These are phyloP conservation scores for Melanotaenia boesemani DNA, from an alignment of 2,797 vertebrate genomes.

Conservation along the genomic window DNA sequence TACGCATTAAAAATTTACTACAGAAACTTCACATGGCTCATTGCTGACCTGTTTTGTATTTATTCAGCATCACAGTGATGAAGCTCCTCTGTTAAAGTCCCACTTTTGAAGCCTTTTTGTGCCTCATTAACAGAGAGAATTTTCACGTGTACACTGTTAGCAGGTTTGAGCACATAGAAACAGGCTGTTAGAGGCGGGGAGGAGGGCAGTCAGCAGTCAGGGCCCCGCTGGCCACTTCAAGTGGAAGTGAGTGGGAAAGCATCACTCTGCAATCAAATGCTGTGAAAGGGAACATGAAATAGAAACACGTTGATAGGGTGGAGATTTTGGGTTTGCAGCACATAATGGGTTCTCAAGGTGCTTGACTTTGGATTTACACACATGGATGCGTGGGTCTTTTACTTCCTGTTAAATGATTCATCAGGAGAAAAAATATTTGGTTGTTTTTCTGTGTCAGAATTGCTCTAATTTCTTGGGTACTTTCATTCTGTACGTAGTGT, in stretches of 20 bases:
- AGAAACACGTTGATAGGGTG: slow-evolving; percentile 18
- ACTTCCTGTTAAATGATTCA: slow-evolving; percentile 24
- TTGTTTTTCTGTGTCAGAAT: slow-evolving; percentile 11
- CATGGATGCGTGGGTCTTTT: not conserved
- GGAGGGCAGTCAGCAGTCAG: slow-evolving; percentile 26
- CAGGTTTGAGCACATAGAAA: slow-evolving; percentile 9
- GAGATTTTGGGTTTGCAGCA: slow-evolving; percentile 33
- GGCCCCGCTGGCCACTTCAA: slow-evolving; percentile 12
- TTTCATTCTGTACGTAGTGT: not conserved
- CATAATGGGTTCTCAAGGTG: not conserved
- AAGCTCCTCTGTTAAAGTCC: not conserved
- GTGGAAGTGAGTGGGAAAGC: slow-evolving; percentile 29
- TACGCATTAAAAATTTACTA: not conserved
- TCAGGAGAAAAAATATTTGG: slow-evolving; percentile 8
- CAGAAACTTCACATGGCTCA: not conserved
- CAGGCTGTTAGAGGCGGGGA: not conserved
- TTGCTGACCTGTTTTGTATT: not conserved
- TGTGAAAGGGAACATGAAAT: slow-evolving; percentile 23
- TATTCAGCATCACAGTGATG: not conserved
- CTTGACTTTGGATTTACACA: slow-evolving; percentile 10
- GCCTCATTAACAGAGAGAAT: not conserved
- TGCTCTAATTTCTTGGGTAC: not conserved
- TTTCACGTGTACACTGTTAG: slow-evolving; percentile 7
- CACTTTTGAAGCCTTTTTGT: not conserved
- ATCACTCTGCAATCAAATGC: slow-evolving; percentile 28